Percentiles rank a stretch among this genome's conserved stretches.
These are phyloP conservation scores for Artibeus jamaicensis DNA, from an alignment of 2,797 vertebrate species.

Conservation along the genomic window DNA sequence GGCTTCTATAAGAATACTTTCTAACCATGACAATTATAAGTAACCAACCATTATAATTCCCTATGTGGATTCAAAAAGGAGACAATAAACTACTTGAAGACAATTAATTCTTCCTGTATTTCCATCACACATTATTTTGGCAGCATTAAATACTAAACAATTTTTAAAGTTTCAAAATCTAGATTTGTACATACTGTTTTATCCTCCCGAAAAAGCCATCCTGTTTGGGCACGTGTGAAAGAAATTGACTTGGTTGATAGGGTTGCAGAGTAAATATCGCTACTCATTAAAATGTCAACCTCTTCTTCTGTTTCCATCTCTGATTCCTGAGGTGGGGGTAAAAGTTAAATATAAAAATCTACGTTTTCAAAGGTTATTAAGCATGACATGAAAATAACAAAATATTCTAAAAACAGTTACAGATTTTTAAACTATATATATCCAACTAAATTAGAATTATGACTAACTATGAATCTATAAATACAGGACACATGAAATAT, in stretches of 20 bases:
- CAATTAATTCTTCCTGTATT: background rate
- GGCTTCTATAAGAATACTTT: background rate
- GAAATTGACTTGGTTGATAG: constrained; percentile 99
- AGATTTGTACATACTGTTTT: constrained; percentile 89
- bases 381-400: constrained; percentile 6
- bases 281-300: constrained; percentile 99
- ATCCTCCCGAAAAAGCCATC: constrained; percentile 99
- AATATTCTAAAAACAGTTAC: constrained; percentile 31
- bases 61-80: background rate
- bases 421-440: background rate
- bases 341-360: constrained; percentile 44
- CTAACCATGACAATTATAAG: background rate
- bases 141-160: background rate
- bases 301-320: constrained; percentile 99
- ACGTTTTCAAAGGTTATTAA: constrained; percentile 35
- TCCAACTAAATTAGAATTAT: background rate
- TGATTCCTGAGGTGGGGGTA: constrained; percentile 88
- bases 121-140: background rate
- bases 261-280: constrained; percentile 98
- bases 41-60: background rate
- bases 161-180: constrained; percentile 35
- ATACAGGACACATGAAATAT: background rate
- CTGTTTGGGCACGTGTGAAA: constrained; percentile 95
- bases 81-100: constrained; percentile 17
- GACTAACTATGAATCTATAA: constrained; percentile 2